These are phyloP conservation scores for Spea bombifrons DNA, from an alignment of 2,113 vertebrate species.

Conservation along the genomic window DNA sequence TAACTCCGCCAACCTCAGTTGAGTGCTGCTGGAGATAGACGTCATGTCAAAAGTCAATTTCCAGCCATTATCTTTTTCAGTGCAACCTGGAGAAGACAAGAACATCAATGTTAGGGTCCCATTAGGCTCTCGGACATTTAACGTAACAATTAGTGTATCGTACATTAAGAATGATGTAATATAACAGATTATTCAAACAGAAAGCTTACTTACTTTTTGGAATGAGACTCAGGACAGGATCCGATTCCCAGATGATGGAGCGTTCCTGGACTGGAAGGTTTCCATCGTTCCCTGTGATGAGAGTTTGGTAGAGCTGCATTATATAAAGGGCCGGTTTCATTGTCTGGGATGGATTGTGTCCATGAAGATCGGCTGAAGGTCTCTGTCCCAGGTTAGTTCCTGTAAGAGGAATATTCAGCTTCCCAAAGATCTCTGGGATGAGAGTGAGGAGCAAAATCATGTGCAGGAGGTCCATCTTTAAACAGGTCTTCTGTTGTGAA, in stretches of 20 bases:
- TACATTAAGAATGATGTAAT: too few relatives aligned
- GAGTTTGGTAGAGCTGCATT: slow-evolving; percentile 77
- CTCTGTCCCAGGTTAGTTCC: neutral
- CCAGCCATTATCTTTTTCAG: too few relatives aligned
- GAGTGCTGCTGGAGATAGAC: too few relatives aligned
- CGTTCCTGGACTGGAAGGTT: slow-evolving; percentile 44
- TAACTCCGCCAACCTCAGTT: too few relatives aligned
- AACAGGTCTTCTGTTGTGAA: neutral
- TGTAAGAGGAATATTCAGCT: slow-evolving; percentile 3
- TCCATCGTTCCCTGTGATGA: slow-evolving; percentile 49
- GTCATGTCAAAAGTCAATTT: neutral
- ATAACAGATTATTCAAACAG: too few relatives aligned
- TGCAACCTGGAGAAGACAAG: too few relatives aligned
- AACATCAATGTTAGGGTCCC: too few relatives aligned
- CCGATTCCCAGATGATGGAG: slow-evolving; percentile 54
- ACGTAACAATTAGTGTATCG: too few relatives aligned
- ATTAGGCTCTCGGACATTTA: too few relatives aligned
- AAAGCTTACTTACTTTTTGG: slow-evolving; percentile 69
- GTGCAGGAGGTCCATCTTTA: neutral
- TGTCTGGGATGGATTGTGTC: slow-evolving; percentile 37
- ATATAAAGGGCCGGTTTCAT: slow-evolving; percentile 69
- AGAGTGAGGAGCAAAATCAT: neutral
- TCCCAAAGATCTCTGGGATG: slow-evolving; percentile 7
- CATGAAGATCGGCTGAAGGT: slow-evolving; percentile 4
- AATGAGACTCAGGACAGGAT: slow-evolving; percentile 72